These are phyloP conservation scores for Drosophila kambysellisi DNA, from an alignment of 2,888 invertebrate genomes.

Conservation along the genomic window DNA sequence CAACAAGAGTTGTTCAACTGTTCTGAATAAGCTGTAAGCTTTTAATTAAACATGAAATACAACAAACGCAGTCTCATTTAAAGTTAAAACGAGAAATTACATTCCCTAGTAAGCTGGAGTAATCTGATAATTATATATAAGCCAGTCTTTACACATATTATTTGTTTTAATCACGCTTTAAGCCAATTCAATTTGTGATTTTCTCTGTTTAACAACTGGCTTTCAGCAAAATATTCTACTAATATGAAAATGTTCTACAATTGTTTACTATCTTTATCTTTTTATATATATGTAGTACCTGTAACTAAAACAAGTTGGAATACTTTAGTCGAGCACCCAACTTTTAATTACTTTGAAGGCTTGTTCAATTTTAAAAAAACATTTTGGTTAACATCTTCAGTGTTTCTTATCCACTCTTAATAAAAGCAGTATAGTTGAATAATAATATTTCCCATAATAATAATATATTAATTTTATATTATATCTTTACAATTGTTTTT, in stretches of 20 bases:
- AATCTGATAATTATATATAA: neutral
- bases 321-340: too few relatives aligned
- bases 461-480: too few relatives aligned
- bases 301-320: neutral
- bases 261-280: rapidly evolving
- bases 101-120: neutral
- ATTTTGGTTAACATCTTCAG: too few relatives aligned
- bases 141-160: neutral
- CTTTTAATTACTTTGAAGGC: too few relatives aligned
- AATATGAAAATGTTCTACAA: neutral
- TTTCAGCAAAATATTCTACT: rapidly evolving
- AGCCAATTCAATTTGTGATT: rapidly evolving
- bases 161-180: neutral
- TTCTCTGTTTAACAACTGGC: neutral
- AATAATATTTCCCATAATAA: too few relatives aligned
- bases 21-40: neutral
- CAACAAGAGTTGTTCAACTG: neutral
- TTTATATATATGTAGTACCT: neutral
- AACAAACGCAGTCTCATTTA: neutral
- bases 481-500: too few relatives aligned
- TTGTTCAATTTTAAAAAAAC: too few relatives aligned
- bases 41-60: neutral
- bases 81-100: neutral
- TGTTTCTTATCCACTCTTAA: neutral
- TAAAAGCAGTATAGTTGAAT: too few relatives aligned